Conservation (phyloP, 2,888 invertebrate genomes). For the Zygaena filipendulae region DNA sequence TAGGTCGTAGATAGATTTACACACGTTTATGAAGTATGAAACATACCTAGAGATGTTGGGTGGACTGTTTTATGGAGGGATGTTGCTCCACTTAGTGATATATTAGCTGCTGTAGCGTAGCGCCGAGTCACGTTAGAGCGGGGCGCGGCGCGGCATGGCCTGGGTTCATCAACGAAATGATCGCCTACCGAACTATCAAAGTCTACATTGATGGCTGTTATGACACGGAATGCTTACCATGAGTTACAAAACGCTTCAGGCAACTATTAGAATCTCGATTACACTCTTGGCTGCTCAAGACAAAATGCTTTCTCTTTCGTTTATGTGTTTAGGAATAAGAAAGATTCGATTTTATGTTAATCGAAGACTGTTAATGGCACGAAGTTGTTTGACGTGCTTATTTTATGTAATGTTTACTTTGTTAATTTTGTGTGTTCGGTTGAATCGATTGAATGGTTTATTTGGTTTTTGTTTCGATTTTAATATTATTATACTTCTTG, state of each 20-base stretch:
- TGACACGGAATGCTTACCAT: slow-evolving; percentile 64
- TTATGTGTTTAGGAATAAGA: slow-evolving; percentile 58
- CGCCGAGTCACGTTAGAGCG: no score
- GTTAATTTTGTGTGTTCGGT: slow-evolving; percentile 52
- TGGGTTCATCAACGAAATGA: no score
- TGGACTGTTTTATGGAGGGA: no score
- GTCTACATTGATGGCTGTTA: slow-evolving; percentile 63
- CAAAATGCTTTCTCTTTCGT: slow-evolving; percentile 62
- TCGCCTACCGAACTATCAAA: no score
- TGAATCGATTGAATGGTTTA: no score
- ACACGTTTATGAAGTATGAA: no score
- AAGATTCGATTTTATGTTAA: slow-evolving; percentile 46
- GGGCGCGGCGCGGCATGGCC: no score
- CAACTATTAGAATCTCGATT: slow-evolving; percentile 63
- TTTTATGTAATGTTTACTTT: slow-evolving; percentile 58
- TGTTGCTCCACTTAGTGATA: no score
- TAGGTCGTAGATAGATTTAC: slow-evolving; percentile 45
- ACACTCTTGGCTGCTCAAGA: slow-evolving; percentile 67
- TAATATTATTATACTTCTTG: no score
- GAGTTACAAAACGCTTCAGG: slow-evolving; percentile 54
- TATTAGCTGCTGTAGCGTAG: no score
- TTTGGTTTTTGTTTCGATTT: no score
- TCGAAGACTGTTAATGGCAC: slow-evolving; percentile 52
- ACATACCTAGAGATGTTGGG: no score
- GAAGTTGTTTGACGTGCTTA: slow-evolving; percentile 68